Evolutionary conservation across 2,888 invertebrate genomes (phyloP).

Genomic region (Tachina lurida): DNA sequence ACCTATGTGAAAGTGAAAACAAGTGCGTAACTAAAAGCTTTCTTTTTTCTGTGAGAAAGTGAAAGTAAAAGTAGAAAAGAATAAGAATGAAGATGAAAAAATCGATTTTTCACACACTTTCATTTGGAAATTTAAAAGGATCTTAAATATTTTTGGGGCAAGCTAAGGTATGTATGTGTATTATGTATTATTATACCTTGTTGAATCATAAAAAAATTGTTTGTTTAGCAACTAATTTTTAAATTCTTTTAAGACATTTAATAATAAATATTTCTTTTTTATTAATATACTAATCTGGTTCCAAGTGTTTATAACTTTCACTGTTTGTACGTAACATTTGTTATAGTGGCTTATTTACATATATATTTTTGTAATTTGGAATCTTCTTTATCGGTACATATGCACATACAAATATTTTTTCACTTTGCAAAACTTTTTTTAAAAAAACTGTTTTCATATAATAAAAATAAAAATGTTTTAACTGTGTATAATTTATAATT

Average conservation of each 20-base stretch:
- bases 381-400: not conserved
- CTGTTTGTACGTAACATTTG: slow-evolving; percentile 78
- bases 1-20: slow-evolving; percentile 48
- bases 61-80: slow-evolving; percentile 48
- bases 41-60: slow-evolving; percentile 9
- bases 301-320: slow-evolving; percentile 74
- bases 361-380: slow-evolving; percentile 2
- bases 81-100: slow-evolving; percentile 32
- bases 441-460: slow-evolving; percentile 42
- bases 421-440: slow-evolving; percentile 31
- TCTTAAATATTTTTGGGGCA: slow-evolving; percentile 24
- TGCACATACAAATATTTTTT: not conserved
- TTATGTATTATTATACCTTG: slow-evolving; percentile 18
- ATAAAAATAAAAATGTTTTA: slow-evolving; percentile 59
- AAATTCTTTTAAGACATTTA: slow-evolving; percentile 19
- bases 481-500: slow-evolving; percentile 58
- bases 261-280: slow-evolving; percentile 25
- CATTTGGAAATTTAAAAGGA: slow-evolving; percentile 48
- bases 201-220: slow-evolving; percentile 44
- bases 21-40: slow-evolving; percentile 44
- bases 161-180: not conserved
- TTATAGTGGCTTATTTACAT: slow-evolving; percentile 59
- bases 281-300: slow-evolving; percentile 75
- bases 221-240: slow-evolving; percentile 12
- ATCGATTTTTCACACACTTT: slow-evolving; percentile 72